Evolutionary conservation across 2,888 invertebrate genomes (phyloP), one percentile per base, ranked within the genome.

Genomic region (Chirona hameri): DNA sequence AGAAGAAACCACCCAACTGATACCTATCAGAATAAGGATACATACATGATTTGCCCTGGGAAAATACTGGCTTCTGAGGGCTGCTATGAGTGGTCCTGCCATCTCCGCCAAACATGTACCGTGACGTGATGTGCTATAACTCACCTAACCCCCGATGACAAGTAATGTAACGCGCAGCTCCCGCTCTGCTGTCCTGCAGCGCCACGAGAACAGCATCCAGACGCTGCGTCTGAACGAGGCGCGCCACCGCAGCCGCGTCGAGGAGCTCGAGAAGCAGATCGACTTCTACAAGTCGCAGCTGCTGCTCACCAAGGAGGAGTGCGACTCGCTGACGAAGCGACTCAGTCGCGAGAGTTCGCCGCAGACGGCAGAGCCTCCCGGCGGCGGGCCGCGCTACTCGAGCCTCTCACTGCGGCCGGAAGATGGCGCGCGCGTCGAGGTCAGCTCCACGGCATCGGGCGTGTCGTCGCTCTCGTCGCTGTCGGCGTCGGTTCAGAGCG

Each of bases 331-430:
- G 10, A n/a, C 46, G 5, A 76, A 76, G 12, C 76, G 76, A 5
- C 76, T 76, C 24, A 76, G 76, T 24, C 76, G 76, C 21, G 76
- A 76, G 46, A 46, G 24, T 4, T 76, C 76, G 24, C 76, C 76
- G 21, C 76, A 76, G 76, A 7, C 46, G 0, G 72, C 27, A 15
- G 72, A 29, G 29, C 72, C 72, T 1, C 72, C 72, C 31, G 15
- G 15, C 72, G 76, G 76, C 46, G 0, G 1, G 31, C 21, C 76
- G 21, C 39, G 76, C 10, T 76, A 76, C 76, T 76, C 76, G 39
- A 76, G 76, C 76, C 76, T 46, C 24, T 76, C 76, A 39, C 76
- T 39, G 76, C 76, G 76, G 46, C 76, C 76, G 76, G 76, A 76
- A 27, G 76, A 76, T 76, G 76, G 76, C 46, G 76, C 76, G 21